These are phyloP conservation scores for Vulpes ferrilata DNA, from an alignment of 2,113 vertebrate species.

Conservation along the genomic window DNA sequence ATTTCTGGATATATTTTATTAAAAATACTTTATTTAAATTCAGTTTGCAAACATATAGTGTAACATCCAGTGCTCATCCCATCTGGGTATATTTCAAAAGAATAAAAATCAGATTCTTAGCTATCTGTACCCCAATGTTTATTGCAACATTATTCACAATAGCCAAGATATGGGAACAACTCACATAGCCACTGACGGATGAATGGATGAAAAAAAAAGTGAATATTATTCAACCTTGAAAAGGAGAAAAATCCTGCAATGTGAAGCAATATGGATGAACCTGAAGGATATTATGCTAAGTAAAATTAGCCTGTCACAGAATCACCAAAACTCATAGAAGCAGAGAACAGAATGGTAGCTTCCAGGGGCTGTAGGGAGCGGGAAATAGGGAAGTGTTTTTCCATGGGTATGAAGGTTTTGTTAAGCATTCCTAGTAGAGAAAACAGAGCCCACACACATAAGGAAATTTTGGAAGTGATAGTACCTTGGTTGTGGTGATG, in stretches of 20 bases:
- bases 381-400: background rate
- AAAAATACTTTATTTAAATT: no score
- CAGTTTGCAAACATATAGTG: no score
- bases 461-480: no score
- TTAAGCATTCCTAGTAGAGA: background rate
- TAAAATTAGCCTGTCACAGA: background rate
- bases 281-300: background rate
- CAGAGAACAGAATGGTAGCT: background rate
- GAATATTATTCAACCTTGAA: background rate
- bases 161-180: background rate
- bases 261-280: background rate
- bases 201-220: background rate
- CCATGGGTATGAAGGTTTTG: background rate
- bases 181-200: background rate
- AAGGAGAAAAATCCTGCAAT: background rate
- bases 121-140: background rate
- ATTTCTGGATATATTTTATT: no score
- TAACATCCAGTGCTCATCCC: no score
- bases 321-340: background rate
- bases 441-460: no score
- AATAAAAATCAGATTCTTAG: background rate
- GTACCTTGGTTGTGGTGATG: background rate
- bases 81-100: background rate
- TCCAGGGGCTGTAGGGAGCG: background rate
- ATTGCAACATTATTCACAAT: background rate